A percentile compares a stretch with the other conserved stretches of the same genome.
phyloP scores from a whole-genome alignment of 1,140 invertebrate genomes.

The Portunus trituberculatus region DNA sequence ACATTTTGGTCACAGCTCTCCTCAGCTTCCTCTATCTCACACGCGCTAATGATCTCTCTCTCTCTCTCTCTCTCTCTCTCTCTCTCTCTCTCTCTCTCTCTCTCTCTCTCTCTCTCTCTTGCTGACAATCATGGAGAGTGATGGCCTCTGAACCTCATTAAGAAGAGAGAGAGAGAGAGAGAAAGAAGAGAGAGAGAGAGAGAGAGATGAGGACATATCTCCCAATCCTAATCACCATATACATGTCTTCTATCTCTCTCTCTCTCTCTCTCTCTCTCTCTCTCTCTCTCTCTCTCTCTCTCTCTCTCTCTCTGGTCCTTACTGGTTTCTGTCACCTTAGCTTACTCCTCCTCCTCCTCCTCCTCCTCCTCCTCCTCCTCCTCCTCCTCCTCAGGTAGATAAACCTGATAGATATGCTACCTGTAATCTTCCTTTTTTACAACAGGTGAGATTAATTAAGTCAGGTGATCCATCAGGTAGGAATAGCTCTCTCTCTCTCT shows the following conservation, averaged over 20 bases:
- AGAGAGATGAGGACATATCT: no score
- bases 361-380: not conserved
- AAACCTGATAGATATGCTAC: no score
- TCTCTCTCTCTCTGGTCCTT: not conserved
- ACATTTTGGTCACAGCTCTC: no score
- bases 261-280: not conserved
- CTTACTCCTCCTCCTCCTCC: no score
- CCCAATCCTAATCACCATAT: not conserved
- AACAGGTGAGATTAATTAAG: no score
- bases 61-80: conserved; percentile 34
- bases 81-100: conserved; percentile 43
- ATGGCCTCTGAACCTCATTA: no score
- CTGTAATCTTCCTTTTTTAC: no score
- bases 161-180: no score
- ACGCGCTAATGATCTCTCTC: no score
- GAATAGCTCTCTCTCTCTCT: not conserved
- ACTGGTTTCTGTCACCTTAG: not conserved
- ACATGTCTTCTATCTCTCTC: not conserved
- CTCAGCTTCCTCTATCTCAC: no score
- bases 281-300: conserved; percentile 26
- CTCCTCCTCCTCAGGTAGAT: not conserved
- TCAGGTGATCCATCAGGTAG: no score
- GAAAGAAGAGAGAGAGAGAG: no score
- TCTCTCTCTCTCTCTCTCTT: conserved; percentile 35
- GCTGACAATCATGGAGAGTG: not conserved